Conservation (phyloP, 2,797 vertebrate species). For the Gorsachius magnificus region DNA sequence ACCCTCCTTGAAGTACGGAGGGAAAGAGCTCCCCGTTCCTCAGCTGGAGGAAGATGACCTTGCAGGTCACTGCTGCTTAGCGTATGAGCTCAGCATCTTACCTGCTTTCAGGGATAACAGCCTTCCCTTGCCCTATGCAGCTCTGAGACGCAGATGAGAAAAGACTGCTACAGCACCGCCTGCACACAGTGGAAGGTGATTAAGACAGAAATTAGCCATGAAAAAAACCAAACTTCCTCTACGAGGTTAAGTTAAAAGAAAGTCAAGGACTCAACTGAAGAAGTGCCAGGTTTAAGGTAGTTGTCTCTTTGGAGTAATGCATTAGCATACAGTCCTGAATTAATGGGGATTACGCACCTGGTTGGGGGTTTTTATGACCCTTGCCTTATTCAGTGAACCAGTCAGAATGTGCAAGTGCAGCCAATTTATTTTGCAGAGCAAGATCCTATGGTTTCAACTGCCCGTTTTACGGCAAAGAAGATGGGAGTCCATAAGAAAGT, state of each 20-base stretch:
- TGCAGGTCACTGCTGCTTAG: neutral
- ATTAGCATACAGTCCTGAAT: neutral
- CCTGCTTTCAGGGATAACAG: accelerated
- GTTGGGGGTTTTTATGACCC: neutral
- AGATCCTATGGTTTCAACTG: neutral
- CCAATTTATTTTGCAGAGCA: neutral
- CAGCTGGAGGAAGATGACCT: neutral
- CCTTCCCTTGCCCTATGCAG: neutral
- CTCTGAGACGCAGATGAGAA: neutral
- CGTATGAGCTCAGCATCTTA: neutral
- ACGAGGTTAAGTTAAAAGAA: neutral
- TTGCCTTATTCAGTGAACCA: neutral
- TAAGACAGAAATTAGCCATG: neutral
- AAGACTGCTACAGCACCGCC: neutral
- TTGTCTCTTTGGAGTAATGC: neutral
- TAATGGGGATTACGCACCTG: neutral
- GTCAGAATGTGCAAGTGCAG: neutral
- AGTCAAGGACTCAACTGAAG: neutral
- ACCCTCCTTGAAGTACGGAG: neutral
- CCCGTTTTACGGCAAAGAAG: neutral
- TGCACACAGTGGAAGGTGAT: neutral
- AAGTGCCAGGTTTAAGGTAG: neutral
- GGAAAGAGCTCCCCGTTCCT: too few relatives aligned
- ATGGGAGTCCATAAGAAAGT: neutral
- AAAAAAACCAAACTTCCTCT: neutral